phyloP scores from a whole-genome alignment of 2,797 vertebrate species.

The Lemur catta region DNA sequence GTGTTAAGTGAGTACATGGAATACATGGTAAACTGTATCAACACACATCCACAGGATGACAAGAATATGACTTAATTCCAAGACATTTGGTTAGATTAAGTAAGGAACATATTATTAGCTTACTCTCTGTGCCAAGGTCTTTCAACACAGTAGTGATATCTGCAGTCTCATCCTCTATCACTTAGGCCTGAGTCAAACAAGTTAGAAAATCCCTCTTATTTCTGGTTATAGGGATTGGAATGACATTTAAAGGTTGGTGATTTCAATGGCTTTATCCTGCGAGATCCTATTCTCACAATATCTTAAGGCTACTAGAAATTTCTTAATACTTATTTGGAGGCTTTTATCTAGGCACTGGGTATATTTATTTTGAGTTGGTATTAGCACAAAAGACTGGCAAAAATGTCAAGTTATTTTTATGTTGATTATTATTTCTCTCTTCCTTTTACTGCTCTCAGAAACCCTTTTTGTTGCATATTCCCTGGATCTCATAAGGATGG shows the following conservation, averaged over 20 bases:
- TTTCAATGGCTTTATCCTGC: constrained; percentile 2
- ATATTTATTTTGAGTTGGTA: constrained; percentile 13
- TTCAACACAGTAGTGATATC: neutral
- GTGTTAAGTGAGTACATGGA: constrained; percentile 27
- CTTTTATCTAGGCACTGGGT: neutral
- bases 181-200: neutral
- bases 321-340: neutral
- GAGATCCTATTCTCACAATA: neutral
- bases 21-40: neutral
- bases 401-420: constrained; percentile 6
- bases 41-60: neutral
- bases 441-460: neutral
- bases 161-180: neutral
- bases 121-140: neutral
- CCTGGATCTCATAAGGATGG: neutral
- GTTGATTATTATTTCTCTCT: neutral
- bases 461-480: neutral
- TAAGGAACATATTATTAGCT: neutral
- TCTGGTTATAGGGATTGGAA: neutral
- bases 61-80: neutral
- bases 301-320: constrained; percentile 4
- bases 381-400: neutral
- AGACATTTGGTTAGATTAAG: neutral
- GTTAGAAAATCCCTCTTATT: neutral
- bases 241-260: neutral